Evolutionary conservation across 1,140 invertebrate genomes (phyloP), one percentile per base, ranked within the genome.

Genomic region (Lutraria rhynchaena): DNA sequence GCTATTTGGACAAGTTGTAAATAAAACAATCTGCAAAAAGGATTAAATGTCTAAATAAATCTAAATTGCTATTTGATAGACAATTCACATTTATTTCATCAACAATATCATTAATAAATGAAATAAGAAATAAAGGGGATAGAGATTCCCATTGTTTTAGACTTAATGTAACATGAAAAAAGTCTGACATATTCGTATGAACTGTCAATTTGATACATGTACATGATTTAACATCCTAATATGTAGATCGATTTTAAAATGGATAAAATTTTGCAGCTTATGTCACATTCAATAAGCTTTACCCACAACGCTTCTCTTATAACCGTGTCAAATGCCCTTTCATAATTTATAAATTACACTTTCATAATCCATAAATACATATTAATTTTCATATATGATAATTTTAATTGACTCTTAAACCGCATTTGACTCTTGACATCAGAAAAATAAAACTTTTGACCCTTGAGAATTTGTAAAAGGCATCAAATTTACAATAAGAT

Each of bases 261-360:
- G 19, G 17, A 3, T 27, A 19, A 17, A 17, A 61, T 61, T 61
- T 61, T 61, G 58, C 58, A 61, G 31, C 58, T 61, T 27, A 61
- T 22, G n/a, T 29, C 58, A 22, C n/a, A 61, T 61, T 61, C 22
- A 22, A 61, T 19, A 22, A 61, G 31, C 31, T 61, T 5, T 22
- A 31, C 29, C 29, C 58, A 61, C 29, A 61, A 24, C 29, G 58
- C 29, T 22, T 31, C 58, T 61, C 29, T 61, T 3, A 3, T 61
- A 2, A 61, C 58, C 29, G 19, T 5, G 31, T 61, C 58, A 61
- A 61, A 61, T 61, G 58, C 29, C n/a, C 29, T 61, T 31, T 31
- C 17, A 17, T 61, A 61, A 31, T 61, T n/a, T n/a, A n/a, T n/a
- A n/a, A n/a, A n/a, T n/a, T n/a, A n/a, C n/a, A n/a, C n/a, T n/a